phyloP scores from a whole-genome alignment of 2,113 vertebrate genomes.

The Antigone vipio region DNA sequence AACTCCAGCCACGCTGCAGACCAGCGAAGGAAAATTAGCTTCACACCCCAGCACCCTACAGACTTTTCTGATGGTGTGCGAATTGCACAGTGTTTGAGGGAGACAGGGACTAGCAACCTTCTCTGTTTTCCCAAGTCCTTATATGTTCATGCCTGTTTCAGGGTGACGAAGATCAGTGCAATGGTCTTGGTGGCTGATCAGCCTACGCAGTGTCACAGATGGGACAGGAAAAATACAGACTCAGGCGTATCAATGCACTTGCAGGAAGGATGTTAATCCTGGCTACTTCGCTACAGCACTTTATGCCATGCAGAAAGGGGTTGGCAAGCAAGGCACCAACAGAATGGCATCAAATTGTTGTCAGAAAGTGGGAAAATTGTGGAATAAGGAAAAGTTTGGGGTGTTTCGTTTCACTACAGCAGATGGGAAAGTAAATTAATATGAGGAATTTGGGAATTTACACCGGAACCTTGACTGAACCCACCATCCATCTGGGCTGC shows the following conservation, averaged over 20 bases:
- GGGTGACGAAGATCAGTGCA: neutral
- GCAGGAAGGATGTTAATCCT: neutral
- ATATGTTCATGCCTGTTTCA: neutral
- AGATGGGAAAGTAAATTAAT: slow-evolving; percentile 48
- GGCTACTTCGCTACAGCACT: neutral
- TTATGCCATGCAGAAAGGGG: neutral
- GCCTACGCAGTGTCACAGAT: neutral
- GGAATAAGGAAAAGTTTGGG: neutral
- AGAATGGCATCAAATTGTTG: neutral
- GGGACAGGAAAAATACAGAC: neutral
- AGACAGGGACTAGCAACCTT: neutral
- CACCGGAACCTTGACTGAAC: slow-evolving; percentile 15
- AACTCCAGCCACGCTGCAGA: neutral
- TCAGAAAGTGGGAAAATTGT: slow-evolving; percentile 6
- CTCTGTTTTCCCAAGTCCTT: neutral
- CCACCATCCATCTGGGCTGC: slow-evolving; percentile 36
- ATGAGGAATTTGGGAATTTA: slow-evolving; percentile 25
- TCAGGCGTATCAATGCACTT: neutral
- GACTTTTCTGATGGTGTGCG: neutral
- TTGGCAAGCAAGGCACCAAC: neutral
- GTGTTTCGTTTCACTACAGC: slow-evolving; percentile 42
- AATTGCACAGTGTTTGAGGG: neutral
- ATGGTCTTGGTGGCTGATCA: neutral
- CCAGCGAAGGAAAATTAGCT: neutral
- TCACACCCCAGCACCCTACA: neutral